Evolutionary conservation across 2,888 invertebrate species (phyloP).

Genomic region (Drosophila bunnanda): DNA sequence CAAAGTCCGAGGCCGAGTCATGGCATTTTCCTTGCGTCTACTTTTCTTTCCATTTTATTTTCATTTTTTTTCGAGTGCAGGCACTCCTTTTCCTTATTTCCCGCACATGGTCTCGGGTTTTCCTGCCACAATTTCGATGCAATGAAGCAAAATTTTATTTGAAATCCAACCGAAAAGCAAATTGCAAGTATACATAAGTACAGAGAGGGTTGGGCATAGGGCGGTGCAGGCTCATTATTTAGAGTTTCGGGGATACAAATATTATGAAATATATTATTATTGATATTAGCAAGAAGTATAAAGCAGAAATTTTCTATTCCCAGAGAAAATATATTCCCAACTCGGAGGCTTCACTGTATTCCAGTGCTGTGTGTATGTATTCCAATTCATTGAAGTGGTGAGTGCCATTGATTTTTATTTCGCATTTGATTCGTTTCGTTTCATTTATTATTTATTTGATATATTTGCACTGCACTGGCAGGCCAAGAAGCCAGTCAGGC

Average conservation of each 20-base stretch:
- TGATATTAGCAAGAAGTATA: background rate
- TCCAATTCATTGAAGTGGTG: constrained; percentile 77
- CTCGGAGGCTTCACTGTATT: background rate
- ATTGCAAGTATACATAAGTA: constrained; percentile 54
- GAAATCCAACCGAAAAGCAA: constrained; percentile 77
- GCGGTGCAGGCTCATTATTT: background rate
- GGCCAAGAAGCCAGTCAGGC: background rate
- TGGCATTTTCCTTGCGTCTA: constrained; percentile 4
- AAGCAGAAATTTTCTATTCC: too few species aligned
- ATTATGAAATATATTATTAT: background rate
- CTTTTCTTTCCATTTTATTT: background rate
- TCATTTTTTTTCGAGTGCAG: constrained; percentile 3
- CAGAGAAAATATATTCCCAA: too few species aligned
- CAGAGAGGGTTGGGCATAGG: background rate
- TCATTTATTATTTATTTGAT: constrained; percentile 79
- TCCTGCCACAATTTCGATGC: constrained; percentile 75
- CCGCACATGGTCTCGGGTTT: constrained; percentile 36
- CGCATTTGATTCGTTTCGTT: constrained; percentile 79
- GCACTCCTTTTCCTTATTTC: constrained; percentile 6
- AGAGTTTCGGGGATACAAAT: background rate
- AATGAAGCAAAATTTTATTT: constrained; percentile 79
- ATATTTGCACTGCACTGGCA: constrained; percentile 68
- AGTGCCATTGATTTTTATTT: constrained; percentile 79
- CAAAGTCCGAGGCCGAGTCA: constrained; percentile 58
- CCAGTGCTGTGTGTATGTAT: constrained; percentile 41